Percentiles rank a stretch among this genome's conserved stretches.
These are phyloP conservation scores for Neuroterus valhalla DNA, from an alignment of 1,140 invertebrate genomes.

Conservation along the genomic window DNA sequence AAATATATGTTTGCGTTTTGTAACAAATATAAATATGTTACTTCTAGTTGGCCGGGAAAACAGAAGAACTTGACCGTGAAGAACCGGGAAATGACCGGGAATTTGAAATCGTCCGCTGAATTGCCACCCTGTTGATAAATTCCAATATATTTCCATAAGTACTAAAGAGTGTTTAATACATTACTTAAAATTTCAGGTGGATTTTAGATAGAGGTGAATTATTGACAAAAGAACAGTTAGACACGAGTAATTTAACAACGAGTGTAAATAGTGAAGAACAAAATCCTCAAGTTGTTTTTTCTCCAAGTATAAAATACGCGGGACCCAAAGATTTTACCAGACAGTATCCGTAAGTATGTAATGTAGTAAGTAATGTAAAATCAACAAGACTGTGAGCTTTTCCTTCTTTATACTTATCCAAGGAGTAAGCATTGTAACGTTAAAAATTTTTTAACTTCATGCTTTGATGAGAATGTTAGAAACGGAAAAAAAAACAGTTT, in stretches of 20 bases:
- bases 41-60: too few relatives aligned
- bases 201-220: conserved; percentile 73
- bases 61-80: too few relatives aligned
- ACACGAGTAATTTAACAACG: conserved; percentile 67
- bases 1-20: too few relatives aligned
- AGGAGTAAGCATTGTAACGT: too few relatives aligned
- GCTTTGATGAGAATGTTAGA: too few relatives aligned
- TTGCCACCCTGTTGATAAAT: too few relatives aligned
- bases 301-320: conserved; percentile 74
- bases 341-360: conserved; percentile 71
- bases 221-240: conserved; percentile 70
- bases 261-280: conserved; percentile 68
- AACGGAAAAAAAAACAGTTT: too few relatives aligned
- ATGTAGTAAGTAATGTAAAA: conserved; percentile 62
- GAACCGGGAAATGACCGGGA: too few relatives aligned
- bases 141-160: conserved; percentile 18
- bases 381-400: background rate
- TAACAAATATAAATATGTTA: too few relatives aligned
- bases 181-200: conserved; percentile 53
- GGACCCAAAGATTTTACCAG: conserved; percentile 67
- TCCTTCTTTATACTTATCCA: too few relatives aligned
- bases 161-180: conserved; percentile 17
- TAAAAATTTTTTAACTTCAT: too few relatives aligned
- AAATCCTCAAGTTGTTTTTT: conserved; percentile 75
- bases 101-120: too few relatives aligned